A percentile compares a stretch with the other conserved stretches of the same genome.
These are phyloP conservation scores for Contarinia nasturtii DNA, from an alignment of 1,140 invertebrate genomes.

Conservation along the genomic window DNA sequence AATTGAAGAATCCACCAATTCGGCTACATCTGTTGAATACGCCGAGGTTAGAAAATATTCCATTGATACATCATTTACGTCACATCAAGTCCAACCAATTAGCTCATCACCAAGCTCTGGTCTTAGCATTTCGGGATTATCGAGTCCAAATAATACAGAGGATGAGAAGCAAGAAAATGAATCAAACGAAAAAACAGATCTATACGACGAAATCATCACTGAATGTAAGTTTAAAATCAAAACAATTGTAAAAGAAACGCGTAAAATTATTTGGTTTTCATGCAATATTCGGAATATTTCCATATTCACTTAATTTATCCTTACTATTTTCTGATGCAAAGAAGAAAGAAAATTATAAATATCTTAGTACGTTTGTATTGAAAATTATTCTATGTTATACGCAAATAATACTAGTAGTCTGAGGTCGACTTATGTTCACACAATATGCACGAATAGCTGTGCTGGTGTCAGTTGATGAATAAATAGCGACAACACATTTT, in stretches of 20 bases:
- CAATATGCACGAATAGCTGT: too few relatives aligned
- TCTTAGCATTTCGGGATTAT: conserved; percentile 25
- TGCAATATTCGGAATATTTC: too few relatives aligned
- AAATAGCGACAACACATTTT: not conserved
- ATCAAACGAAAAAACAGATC: conserved; percentile 27
- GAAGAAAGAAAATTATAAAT: too few relatives aligned
- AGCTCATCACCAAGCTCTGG: conserved; percentile 15
- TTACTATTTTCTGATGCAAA: too few relatives aligned
- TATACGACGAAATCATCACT: not conserved
- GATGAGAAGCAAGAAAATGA: conserved; percentile 32
- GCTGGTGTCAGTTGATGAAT: not conserved
- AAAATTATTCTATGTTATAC: too few relatives aligned
- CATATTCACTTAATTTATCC: too few relatives aligned
- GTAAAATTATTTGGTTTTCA: not conserved
- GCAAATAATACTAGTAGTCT: too few relatives aligned
- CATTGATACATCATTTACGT: conserved; percentile 5
- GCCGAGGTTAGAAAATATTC: not conserved
- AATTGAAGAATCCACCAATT: not conserved
- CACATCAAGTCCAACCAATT: conserved; percentile 6
- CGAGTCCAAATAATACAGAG: conserved; percentile 28
- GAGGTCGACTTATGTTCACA: too few relatives aligned
- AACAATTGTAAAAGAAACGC: not conserved
- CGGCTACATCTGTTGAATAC: not conserved
- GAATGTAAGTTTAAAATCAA: too few relatives aligned
- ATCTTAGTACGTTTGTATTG: too few relatives aligned